Conservation (phyloP, 1,140 invertebrate species). For the Bacillus rossius region DNA sequence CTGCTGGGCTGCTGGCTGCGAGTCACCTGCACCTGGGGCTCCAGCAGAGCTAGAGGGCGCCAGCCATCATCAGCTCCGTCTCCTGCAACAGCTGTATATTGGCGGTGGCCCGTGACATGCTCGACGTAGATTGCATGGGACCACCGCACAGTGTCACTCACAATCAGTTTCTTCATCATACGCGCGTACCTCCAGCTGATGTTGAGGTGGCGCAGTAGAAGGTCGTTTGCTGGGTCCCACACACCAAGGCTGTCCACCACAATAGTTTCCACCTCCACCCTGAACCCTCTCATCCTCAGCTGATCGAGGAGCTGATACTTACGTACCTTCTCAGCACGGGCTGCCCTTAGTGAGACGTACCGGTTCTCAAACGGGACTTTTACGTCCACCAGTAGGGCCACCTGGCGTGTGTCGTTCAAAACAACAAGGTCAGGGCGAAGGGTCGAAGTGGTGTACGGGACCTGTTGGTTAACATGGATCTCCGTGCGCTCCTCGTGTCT, state of each 20-base stretch:
- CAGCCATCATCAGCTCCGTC: too few relatives aligned
- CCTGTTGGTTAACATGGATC: slow-evolving; percentile 4
- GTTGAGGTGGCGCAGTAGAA: slow-evolving; percentile 11
- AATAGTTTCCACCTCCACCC: slow-evolving; percentile 22
- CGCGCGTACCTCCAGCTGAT: slow-evolving; percentile 12
- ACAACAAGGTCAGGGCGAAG: slow-evolving; percentile 33
- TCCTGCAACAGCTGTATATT: too few relatives aligned
- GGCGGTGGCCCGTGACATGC: slow-evolving; percentile 11
- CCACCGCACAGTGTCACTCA: slow-evolving; percentile 26
- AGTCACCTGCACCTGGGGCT: too few relatives aligned
- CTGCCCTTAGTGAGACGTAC: slow-evolving; percentile 18
- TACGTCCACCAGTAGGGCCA: slow-evolving; percentile 31
- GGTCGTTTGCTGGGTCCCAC: slow-evolving; percentile 28
- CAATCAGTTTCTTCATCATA: slow-evolving; percentile 28
- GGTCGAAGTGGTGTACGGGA: neutral
- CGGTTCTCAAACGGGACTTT: slow-evolving; percentile 38
- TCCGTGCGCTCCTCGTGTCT: slow-evolving; percentile 15
- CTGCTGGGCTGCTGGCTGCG: too few relatives aligned
- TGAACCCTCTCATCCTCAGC: slow-evolving; percentile 15
- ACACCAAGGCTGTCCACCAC: slow-evolving; percentile 26
- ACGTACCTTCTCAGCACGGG: neutral
- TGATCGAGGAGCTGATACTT: slow-evolving; percentile 8
- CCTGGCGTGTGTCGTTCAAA: slow-evolving; percentile 19
- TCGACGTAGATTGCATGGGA: slow-evolving; percentile 28
- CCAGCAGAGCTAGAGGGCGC: too few relatives aligned